Percentiles rank a stretch among this genome's conserved stretches.
These are phyloP conservation scores for Colostygia pectinataria DNA, from an alignment of 2,888 invertebrate species.

Conservation along the genomic window DNA sequence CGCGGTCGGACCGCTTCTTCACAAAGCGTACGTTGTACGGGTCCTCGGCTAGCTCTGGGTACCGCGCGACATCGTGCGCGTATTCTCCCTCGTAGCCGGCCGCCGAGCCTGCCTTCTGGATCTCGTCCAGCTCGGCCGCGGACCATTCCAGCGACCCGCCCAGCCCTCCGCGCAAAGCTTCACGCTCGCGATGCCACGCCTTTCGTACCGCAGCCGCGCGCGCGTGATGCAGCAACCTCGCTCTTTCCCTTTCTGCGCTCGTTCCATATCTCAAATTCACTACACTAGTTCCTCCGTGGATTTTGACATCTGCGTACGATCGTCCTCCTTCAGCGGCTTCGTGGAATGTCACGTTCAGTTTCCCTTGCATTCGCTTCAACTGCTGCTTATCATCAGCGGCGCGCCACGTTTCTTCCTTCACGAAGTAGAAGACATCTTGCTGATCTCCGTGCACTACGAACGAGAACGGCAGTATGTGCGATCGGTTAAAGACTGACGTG, in stretches of 20 bases:
- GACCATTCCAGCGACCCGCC: conserved; percentile 93
- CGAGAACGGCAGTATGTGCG: conserved; percentile 93
- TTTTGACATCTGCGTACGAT: conserved; percentile 93
- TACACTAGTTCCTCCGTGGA: conserved; percentile 94
- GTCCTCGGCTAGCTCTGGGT: conserved; percentile 97
- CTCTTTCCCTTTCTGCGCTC: conserved; percentile 93
- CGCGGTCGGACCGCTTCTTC: conserved; percentile 89
- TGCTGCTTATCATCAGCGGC: conserved; percentile 95
- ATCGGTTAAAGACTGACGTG: conserved; percentile 95
- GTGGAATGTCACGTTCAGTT: conserved; percentile 95
- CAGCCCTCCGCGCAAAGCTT: conserved; percentile 89
- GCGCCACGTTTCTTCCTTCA: conserved; percentile 95
- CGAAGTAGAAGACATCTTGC: conserved; percentile 96
- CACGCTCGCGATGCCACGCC: conserved; percentile 96
- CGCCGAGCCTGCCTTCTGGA: conserved; percentile 91
- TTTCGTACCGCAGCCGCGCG: conserved; percentile 93
- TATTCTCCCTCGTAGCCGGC: conserved; percentile 95
- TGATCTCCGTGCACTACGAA: conserved; percentile 94
- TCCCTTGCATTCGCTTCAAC: conserved; percentile 93
- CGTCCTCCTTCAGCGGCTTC: conserved; percentile 90
- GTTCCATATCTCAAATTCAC: conserved; percentile 98
- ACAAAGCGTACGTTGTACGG: conserved; percentile 96
- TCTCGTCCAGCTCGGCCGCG: conserved; percentile 93
- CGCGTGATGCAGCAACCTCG: conserved; percentile 94
- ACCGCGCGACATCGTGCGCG: conserved; percentile 93